Base-by-base conservation (phyloP, 2,888 invertebrate genomes). In the Diplolepis rosae region DNA sequence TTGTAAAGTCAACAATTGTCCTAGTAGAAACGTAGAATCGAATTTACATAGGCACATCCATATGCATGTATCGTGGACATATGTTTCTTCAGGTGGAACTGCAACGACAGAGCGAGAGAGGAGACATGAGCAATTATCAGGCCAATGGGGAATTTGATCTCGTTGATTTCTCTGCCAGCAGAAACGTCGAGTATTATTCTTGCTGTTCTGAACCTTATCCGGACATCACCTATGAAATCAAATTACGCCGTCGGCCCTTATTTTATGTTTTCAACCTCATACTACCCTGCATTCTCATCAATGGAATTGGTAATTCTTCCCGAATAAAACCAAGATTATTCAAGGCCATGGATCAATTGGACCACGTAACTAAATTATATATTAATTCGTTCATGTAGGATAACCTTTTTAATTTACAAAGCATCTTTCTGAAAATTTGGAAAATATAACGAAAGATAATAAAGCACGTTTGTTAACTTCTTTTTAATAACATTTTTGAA, bases 91-190 rank as follows among this genome's bases (percentile, higher is more conserved):
- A 95, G 95, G 89, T 95, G 84, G 94, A 95, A 84, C 88, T 96
- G 65, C 92, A 93, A 77, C 92, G 94, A 83, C 94, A 95, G 84
- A 94, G 94, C 67, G 94, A 95, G 83, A 93, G 94, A 83, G 96
- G 96, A 0, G 96, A 97, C 89, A 92, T 94, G 66, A 94, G 94
- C 79, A 96, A 96, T 90, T 97, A 96, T 89, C 95, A 96, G 85
- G 94, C 94, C n/a, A 97, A 96, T 87, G 96, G 96, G 1, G 97
- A 97, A 89, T 97, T 96, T 89, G 95, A 95, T 86, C 90, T 97
- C 78, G 92, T 95, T 75, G 93, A 93, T 85, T 95, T 95, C 85
- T 93, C 93, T 0, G 93, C 94, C 0, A 91, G 92, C 74, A 92
- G 93, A 77, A 93, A 95, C 89, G 91, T 94, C 71, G 92, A 94